Evolutionary conservation across 2,797 vertebrate species (phyloP).

Genomic region (Ciconia nigra): DNA sequence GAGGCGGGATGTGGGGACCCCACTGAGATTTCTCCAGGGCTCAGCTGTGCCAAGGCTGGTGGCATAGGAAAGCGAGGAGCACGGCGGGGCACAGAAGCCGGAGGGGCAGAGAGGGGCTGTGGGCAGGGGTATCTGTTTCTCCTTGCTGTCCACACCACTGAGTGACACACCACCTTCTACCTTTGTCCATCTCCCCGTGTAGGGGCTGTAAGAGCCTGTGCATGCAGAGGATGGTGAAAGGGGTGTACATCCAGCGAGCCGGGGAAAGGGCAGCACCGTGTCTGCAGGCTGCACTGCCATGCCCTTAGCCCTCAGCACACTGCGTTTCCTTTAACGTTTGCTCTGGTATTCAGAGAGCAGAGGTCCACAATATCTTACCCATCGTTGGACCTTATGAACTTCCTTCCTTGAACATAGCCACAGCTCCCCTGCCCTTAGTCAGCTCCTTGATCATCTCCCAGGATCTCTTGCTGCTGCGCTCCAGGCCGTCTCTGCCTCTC

Average conservation of each 20-base stretch:
- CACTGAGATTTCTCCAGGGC: not conserved
- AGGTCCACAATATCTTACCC: not conserved
- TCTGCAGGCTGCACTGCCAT: accelerated
- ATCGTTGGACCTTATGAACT: not conserved
- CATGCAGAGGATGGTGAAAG: not conserved
- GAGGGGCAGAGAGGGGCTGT: not conserved
- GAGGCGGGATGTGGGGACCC: not conserved
- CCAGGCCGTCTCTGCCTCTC: not conserved
- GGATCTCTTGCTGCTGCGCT: not conserved
- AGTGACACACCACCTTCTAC: not conserved
- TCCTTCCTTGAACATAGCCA: not conserved
- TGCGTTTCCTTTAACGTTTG: not conserved
- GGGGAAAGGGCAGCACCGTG: not conserved
- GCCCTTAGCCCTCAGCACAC: not conserved
- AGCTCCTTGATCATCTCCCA: not conserved
- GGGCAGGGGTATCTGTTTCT: not conserved
- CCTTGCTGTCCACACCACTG: not conserved
- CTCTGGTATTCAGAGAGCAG: not conserved
- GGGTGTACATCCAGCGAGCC: not conserved
- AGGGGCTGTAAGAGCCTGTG: not conserved
- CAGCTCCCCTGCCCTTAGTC: conserved; percentile 35
- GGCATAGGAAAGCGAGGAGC: not conserved
- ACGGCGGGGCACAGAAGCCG: accelerated
- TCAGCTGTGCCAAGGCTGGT: not conserved
- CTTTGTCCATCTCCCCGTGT: not conserved